phyloP scores from a whole-genome alignment of 2,797 vertebrate genomes.

The Acipenser ruthenus region DNA sequence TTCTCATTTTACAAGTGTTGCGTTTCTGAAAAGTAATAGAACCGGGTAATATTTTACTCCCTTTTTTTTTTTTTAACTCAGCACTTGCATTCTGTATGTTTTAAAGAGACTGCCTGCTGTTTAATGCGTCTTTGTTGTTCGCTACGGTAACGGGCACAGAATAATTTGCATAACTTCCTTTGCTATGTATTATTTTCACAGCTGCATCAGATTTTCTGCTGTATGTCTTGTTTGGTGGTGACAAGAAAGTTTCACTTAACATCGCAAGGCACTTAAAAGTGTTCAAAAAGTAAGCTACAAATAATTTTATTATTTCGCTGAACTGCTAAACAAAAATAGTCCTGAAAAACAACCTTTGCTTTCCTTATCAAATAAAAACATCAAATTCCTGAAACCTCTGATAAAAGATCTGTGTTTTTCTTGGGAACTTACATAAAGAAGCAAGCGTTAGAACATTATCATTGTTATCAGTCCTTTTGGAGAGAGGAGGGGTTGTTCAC shows the following conservation, averaged over 20 bases:
- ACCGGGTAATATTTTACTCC: no score
- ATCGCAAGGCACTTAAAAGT: conserved; percentile 28
- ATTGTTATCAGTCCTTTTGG: background rate
- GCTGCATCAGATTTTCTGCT: conserved; percentile 39
- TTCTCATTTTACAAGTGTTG: conserved; percentile 38
- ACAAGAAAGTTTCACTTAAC: conserved; percentile 55
- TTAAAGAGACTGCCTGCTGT: no score
- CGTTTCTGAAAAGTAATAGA: no score
- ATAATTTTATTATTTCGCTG: conserved; percentile 36
- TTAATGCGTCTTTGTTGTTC: conserved; percentile 14
- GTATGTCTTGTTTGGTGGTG: conserved; percentile 58
- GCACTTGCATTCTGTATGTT: no score
- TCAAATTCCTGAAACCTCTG: conserved; percentile 27
- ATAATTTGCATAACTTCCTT: conserved; percentile 50
- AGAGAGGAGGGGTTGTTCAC: conserved; percentile 37
- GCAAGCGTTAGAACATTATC: background rate
- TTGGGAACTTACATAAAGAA: background rate
- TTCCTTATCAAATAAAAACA: conserved; percentile 1
- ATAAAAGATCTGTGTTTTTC: conserved; percentile 1
- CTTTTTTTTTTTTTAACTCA: no score
- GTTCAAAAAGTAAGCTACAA: conserved; percentile 15
- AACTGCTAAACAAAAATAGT: conserved; percentile 31
- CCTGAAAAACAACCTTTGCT: background rate
- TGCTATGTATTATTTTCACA: conserved; percentile 32
- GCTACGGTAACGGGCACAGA: conserved; percentile 22